phyloP scores from a whole-genome alignment of 2,113 vertebrate genomes.

The Mustela nigripes region DNA sequence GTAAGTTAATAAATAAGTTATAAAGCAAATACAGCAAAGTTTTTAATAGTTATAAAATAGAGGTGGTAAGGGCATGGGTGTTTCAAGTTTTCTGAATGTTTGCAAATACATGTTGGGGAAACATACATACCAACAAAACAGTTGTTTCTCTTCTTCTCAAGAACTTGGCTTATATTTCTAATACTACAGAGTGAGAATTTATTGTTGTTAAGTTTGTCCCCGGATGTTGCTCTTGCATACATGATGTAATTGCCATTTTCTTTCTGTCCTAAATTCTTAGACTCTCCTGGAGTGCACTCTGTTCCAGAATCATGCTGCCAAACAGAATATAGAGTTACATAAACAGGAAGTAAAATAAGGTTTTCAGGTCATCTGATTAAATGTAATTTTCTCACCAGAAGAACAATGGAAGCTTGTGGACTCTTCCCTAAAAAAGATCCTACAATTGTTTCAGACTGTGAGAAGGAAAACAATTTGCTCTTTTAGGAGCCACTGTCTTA shows the following conservation, averaged over 20 bases:
- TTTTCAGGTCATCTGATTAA: slow-evolving; percentile 68
- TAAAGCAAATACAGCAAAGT: slow-evolving; percentile 40
- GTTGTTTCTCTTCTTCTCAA: slow-evolving; percentile 92
- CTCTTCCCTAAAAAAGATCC: slow-evolving; percentile 26
- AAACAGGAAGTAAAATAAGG: slow-evolving; percentile 69
- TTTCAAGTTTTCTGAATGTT: slow-evolving; percentile 3
- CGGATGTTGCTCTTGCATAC: slow-evolving; percentile 98
- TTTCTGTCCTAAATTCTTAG: slow-evolving; percentile 92
- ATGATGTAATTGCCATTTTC: slow-evolving; percentile 98
- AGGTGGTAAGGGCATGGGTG: background rate
- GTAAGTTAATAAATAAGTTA: background rate
- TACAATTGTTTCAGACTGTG: background rate
- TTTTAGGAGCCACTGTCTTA: background rate
- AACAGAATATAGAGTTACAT: slow-evolving; percentile 70
- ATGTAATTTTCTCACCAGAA: slow-evolving; percentile 62
- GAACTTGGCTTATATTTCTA: slow-evolving; percentile 96
- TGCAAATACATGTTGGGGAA: slow-evolving; percentile 25
- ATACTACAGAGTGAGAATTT: slow-evolving; percentile 97
- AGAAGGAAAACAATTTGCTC: slow-evolving; percentile 27
- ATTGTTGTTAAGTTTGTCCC: slow-evolving; percentile 98
- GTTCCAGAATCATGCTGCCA: slow-evolving; percentile 97
- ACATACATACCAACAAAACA: slow-evolving; percentile 96
- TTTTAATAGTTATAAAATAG: background rate
- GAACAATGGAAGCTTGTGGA: slow-evolving; percentile 43
- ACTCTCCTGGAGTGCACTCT: slow-evolving; percentile 97